Conservation (phyloP, 2,888 invertebrate genomes). For the Spilarctia lutea region DNA sequence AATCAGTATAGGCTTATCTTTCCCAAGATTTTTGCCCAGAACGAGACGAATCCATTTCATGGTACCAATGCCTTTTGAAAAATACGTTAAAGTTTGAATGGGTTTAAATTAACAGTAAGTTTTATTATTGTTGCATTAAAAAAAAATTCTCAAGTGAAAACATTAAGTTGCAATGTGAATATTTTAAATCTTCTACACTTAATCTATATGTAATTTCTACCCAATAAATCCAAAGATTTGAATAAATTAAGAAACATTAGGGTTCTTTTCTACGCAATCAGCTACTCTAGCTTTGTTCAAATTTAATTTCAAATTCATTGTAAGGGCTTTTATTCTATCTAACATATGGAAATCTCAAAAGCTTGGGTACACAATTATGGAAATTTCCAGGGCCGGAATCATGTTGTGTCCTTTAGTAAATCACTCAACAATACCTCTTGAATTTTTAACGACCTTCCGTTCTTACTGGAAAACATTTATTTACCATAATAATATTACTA, state of each 20-base stretch:
- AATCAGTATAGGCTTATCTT: neutral
- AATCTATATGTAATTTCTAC: neutral
- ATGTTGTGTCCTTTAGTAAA: constrained; percentile 35
- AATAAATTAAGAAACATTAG: neutral
- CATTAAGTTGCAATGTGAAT: neutral
- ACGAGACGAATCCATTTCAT: neutral
- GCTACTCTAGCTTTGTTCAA: neutral
- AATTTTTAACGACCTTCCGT: constrained; percentile 38
- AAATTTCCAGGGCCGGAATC: constrained; percentile 34
- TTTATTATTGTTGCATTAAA: neutral
- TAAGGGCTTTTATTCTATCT: constrained; percentile 27
- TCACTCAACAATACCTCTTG: constrained; percentile 34
- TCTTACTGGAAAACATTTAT: constrained; percentile 27
- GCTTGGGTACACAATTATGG: constrained; percentile 36
- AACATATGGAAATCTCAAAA: constrained; percentile 30
- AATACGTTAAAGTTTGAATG: neutral
- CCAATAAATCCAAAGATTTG: neutral
- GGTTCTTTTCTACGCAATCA: neutral
- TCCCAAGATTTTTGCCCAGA: neutral
- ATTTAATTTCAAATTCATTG: neutral
- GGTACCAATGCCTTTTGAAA: neutral
- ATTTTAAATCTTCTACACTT: neutral
- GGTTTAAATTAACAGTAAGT: neutral
- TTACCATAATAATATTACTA: constrained; percentile 28
- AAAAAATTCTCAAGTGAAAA: neutral